Evolutionary conservation across 1,140 invertebrate genomes (phyloP).

Genomic region (Drosophila cardini): DNA sequence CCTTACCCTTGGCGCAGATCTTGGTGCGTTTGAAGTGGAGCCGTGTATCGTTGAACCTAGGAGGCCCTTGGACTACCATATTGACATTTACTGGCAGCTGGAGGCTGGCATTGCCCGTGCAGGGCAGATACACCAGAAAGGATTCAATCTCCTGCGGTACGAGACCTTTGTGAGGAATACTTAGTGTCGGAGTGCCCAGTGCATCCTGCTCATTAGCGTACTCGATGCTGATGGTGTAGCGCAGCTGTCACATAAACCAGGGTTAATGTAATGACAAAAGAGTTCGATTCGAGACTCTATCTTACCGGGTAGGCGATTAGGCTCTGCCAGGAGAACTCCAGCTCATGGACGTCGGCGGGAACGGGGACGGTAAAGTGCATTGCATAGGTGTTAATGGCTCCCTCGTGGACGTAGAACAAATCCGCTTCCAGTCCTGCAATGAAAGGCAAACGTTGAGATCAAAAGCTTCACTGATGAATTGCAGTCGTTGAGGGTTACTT

Average conservation of each 20-base stretch:
- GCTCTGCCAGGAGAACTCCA: constrained; percentile 92
- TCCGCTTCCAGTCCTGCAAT: constrained; percentile 91
- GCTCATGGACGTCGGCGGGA: constrained; percentile 86
- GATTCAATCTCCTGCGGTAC: constrained; percentile 91
- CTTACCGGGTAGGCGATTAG: constrained; percentile 90
- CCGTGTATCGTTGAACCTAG: constrained; percentile 88
- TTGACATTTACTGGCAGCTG: constrained; percentile 93
- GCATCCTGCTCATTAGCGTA: constrained; percentile 90
- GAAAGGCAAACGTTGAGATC: constrained; percentile 7
- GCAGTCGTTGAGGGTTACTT: constrained; percentile 57
- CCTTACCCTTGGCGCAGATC: constrained; percentile 92
- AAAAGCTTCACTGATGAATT: constrained; percentile 56
- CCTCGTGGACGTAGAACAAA: constrained; percentile 93
- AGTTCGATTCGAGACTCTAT: background rate
- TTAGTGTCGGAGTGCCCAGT: constrained; percentile 90
- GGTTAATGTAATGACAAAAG: constrained; percentile 28
- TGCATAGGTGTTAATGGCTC: constrained; percentile 95
- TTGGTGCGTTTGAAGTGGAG: constrained; percentile 94
- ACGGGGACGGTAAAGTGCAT: constrained; percentile 94
- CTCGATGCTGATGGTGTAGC: constrained; percentile 91
- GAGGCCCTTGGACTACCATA: constrained; percentile 89
- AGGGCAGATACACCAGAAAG: constrained; percentile 90
- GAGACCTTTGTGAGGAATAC: constrained; percentile 91
- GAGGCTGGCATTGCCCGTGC: constrained; percentile 88
- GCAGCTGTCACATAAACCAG: constrained; percentile 86